phyloP scores from a whole-genome alignment of 2,113 vertebrate species.

The Brienomyrus longianalis region DNA sequence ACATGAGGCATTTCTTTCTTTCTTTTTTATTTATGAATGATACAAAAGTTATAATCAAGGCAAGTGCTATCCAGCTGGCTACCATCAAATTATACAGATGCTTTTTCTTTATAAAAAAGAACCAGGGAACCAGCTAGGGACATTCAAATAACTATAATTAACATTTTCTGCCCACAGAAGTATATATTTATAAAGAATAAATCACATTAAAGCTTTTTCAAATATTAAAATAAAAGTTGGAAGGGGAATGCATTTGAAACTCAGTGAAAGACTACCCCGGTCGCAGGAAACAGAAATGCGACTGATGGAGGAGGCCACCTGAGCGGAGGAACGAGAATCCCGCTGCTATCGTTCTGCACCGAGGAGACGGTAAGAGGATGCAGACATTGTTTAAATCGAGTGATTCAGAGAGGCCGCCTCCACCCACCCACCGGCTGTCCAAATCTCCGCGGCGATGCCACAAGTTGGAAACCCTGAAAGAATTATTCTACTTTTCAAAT shows the following conservation, averaged over 20 bases:
- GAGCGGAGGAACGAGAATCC: background rate
- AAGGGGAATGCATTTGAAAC: constrained; percentile 6
- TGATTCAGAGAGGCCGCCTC: background rate
- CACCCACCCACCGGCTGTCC: background rate
- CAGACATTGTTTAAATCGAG: background rate
- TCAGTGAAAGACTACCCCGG: background rate
- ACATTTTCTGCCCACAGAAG: constrained; percentile 1
- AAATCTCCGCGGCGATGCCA: background rate
- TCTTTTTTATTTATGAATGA: background rate
- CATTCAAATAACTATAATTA: constrained; percentile 17
- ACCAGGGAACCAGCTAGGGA: background rate
- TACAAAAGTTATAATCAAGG: background rate
- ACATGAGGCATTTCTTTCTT: background rate
- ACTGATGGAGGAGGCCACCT: background rate
- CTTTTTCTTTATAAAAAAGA: constrained; percentile 6
- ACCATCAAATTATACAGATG: constrained; percentile 4
- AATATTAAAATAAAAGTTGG: constrained; percentile 16
- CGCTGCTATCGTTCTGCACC: background rate
- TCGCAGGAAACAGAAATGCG: background rate
- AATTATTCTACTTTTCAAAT: constrained; percentile 4
- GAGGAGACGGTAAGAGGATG: background rate
- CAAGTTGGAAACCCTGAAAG: background rate
- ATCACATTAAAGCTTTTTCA: constrained; percentile 10
- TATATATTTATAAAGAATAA: background rate
- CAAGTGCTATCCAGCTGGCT: constrained; percentile 5